A percentile compares a stretch with the other conserved stretches of the same genome.
Conservation (phyloP, 1,140 invertebrate species). For the Melanaphis sacchari region DNA sequence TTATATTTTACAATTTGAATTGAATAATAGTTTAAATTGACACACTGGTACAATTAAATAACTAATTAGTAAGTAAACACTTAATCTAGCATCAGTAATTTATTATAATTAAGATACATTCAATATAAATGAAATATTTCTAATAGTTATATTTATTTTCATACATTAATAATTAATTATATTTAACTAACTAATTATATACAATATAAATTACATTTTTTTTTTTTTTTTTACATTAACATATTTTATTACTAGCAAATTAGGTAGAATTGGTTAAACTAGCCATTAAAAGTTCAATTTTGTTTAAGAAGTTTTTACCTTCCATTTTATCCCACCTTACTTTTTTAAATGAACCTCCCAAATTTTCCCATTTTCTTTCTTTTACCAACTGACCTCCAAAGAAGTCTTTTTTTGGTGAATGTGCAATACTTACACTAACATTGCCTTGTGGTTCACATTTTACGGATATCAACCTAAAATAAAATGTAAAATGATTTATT, state of each 20-base stretch:
- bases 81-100: neutral
- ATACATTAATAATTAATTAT: neutral
- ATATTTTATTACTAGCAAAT: neutral
- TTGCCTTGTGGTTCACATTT: slow-evolving; percentile 81
- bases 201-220: neutral
- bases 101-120: neutral
- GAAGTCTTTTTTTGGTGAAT: slow-evolving; percentile 85
- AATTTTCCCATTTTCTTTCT: slow-evolving; percentile 89
- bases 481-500: slow-evolving; percentile 42
- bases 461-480: slow-evolving; percentile 80
- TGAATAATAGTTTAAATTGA: too few relatives aligned
- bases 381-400: slow-evolving; percentile 85
- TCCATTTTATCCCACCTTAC: slow-evolving; percentile 93
- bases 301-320: slow-evolving; percentile 95
- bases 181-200: neutral
- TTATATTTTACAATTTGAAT: too few relatives aligned
- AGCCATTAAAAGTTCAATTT: slow-evolving; percentile 96
- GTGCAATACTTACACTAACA: slow-evolving; percentile 77
- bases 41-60: too few relatives aligned
- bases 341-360: slow-evolving; percentile 89
- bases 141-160: neutral
- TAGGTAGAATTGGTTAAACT: slow-evolving; percentile 74
- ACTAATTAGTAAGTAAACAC: neutral
- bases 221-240: neutral
- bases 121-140: neutral